Evolutionary conservation across 2,888 invertebrate species (phyloP), one percentile per base, ranked within the genome.

Genomic region (Aleiodes testaceus): DNA sequence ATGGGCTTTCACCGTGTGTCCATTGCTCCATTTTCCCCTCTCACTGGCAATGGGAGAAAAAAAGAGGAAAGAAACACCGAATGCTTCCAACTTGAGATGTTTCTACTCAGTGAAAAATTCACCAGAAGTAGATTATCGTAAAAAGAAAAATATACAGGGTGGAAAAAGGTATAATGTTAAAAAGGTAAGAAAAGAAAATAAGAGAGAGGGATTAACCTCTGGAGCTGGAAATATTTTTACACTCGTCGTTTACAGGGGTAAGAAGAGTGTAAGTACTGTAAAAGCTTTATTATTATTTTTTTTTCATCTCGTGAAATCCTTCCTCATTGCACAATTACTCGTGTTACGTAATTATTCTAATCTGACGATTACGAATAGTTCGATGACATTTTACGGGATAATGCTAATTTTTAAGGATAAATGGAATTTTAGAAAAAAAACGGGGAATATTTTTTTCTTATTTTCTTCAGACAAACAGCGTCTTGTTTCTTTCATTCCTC

Each of bases 1-100:
- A 66, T 71, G 66, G 59, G 70, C 70, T 71, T 71, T 71, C 70
- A 71, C 70, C 59, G 59, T 66, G 49, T 16, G 18, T 61, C 52
- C 61, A 66, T 61, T 71, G 70, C 70, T 71, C 70, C 70, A 71
- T 71, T 61, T 66, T 30, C 50, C 45, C 61, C 50, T 66, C 52
- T 66, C 70, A 20, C 63, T 45, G 44, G 20, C 44, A 20, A 22
- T 44, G 42, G 12, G 45, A 22, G n/a, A n/a, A 22, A 42, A 53
- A 22, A 53, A 63, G 42, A 63, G 42, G 5, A 18, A 52, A 18
- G 20, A 52, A 50, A 50, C 9, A 44, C 63, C 45, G 9, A 44
- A 63, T 20, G 63, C 42, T 63, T 63, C 20, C 20, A 18, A 11
- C 18, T 44, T 16, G 20, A 63, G 45, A 44, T 18, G 9, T 36